Evolutionary conservation across 2,797 vertebrate genomes (phyloP), one percentile per base, ranked within the genome.

Genomic region (Apogon talboti): DNA sequence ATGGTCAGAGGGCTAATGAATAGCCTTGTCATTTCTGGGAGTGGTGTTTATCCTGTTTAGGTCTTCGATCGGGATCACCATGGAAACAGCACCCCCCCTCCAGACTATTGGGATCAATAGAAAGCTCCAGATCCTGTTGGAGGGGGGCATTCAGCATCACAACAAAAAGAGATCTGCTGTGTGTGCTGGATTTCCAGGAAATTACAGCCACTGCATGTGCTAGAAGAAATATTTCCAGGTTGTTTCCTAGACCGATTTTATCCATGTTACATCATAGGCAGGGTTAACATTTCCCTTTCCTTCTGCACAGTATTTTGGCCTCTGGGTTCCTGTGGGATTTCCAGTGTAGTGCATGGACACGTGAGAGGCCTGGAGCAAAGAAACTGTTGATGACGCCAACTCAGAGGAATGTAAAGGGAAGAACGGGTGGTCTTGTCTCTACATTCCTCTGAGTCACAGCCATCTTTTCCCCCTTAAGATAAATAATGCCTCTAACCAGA

Each of bases 391-490:
- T 86, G 84, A 87, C 58, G 37, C 33, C 64, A 82, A 49, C 49
- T 67, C 41, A 43, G 21, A 85, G 74, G 81, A 91, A 91, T 90
- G 82, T 76, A 14, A 69, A 50, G 56, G 61, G 59, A 71, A 68
- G 56, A 71, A 37, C 65, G 33, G 79, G 38, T 64, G 33, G 64
- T 67, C 60, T 30, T 24, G 52, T 51, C 49, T 74, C 43, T 43
- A 59, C 47, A 46, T 70, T 59, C 43, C 44, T 40, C 56, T 47
- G 54, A 59, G 53, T 71, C 54, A 47, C 59, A 68, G 66, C 71
- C 8, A 8, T 46, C 30, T n/a, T n/a, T n/a, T n/a, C n/a, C n/a
- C n/a, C n/a, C n/a, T n/a, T n/a, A 43, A 44, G 56, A 2, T 18
- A 74, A 71, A 58, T 15, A 40, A 58, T 48, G 56, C 59, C 21